Conservation (phyloP, 2,888 invertebrate genomes). For the Thumatha senex region DNA sequence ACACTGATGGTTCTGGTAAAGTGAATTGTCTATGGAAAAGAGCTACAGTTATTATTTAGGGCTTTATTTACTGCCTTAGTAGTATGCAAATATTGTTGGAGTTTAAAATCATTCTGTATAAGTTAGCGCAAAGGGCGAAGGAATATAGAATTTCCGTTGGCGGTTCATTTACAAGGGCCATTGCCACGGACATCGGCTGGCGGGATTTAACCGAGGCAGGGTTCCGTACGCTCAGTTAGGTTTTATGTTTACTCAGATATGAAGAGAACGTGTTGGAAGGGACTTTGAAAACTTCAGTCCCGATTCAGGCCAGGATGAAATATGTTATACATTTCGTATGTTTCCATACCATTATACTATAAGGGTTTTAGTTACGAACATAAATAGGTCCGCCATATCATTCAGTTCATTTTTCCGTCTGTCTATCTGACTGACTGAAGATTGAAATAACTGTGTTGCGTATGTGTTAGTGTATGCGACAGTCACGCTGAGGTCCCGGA, state of each 20-base stretch:
- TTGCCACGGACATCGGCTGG: constrained; percentile 24
- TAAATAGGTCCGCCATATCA: too few relatives aligned
- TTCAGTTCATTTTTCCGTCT: too few relatives aligned
- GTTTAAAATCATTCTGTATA: constrained; percentile 22
- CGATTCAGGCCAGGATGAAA: background rate
- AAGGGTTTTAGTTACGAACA: too few relatives aligned
- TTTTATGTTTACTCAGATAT: constrained; percentile 4
- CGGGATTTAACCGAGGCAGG: constrained; percentile 2
- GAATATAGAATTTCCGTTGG: constrained; percentile 36
- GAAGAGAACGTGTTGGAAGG: background rate
- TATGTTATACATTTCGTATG: background rate
- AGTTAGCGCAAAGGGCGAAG: constrained; percentile 17
- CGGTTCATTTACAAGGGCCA: constrained; percentile 19
- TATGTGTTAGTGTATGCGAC: too few relatives aligned
- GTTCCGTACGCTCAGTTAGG: background rate
- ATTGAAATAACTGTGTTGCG: too few relatives aligned
- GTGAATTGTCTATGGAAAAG: too few relatives aligned
- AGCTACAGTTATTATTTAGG: too few relatives aligned
- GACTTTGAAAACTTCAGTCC: background rate
- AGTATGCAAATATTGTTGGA: background rate
- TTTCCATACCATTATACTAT: background rate
- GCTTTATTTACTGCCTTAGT: too few relatives aligned
- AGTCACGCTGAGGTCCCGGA: too few relatives aligned
- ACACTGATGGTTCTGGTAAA: too few relatives aligned
- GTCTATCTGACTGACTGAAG: too few relatives aligned